Conservation (phyloP, 2,888 invertebrate species). For the Leptinotarsa peninsularis region DNA sequence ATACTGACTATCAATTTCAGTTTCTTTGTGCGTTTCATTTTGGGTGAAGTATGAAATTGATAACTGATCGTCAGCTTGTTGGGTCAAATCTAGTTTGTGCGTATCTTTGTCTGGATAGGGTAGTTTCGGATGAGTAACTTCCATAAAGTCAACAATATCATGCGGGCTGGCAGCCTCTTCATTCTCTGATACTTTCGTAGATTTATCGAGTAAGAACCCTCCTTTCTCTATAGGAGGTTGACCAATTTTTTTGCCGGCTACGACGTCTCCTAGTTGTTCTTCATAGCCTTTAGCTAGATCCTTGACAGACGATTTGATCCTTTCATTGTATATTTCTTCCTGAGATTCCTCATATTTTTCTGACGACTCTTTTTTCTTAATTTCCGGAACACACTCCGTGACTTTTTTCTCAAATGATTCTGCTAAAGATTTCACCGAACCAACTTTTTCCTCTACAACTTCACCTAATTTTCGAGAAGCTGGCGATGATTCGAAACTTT, state of each 20-base stretch:
- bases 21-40: constrained; percentile 56
- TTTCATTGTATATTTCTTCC: constrained; percentile 30
- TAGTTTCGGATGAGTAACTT: constrained; percentile 38
- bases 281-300: constrained; percentile 55
- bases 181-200: constrained; percentile 25
- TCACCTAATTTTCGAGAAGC: constrained; percentile 28
- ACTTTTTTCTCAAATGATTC: constrained; percentile 46
- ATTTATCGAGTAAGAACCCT: constrained; percentile 39
- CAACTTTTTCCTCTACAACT: constrained; percentile 25
- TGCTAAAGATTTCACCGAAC: constrained; percentile 49
- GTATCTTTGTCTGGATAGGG: constrained; percentile 29
- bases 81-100: constrained; percentile 51
- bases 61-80: constrained; percentile 50
- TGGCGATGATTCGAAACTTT: constrained; percentile 37
- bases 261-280: constrained; percentile 50
- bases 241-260: constrained; percentile 49
- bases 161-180: constrained; percentile 36
- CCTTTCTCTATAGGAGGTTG: constrained; percentile 38
- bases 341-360: constrained; percentile 12
- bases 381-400: not conserved
- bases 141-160: constrained; percentile 49
- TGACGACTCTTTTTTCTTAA: not conserved
- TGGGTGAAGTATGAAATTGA: constrained; percentile 48
- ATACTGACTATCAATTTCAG: constrained; percentile 51
- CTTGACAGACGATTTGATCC: constrained; percentile 52